Percentiles rank a stretch among this genome's conserved stretches.
Conservation (phyloP, 2,797 vertebrate species). For the Ctenopoma multispine region DNA sequence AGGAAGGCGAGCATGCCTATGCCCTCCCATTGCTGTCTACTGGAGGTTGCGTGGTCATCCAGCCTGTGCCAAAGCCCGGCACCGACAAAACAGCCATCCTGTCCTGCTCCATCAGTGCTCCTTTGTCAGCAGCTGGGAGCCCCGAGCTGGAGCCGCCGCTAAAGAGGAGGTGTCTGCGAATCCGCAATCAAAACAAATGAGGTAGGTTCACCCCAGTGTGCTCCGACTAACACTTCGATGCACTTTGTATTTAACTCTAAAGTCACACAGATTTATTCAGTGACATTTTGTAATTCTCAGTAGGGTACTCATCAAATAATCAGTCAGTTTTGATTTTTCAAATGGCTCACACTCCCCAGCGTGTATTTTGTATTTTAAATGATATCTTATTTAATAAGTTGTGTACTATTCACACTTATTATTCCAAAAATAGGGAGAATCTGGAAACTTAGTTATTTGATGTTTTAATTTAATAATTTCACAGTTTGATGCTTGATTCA, state of each 20-base stretch:
- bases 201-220: conserved; percentile 57
- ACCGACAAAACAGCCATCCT: conserved; percentile 92
- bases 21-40: conserved; percentile 94
- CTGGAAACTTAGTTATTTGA: not conserved
- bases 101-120: conserved; percentile 93
- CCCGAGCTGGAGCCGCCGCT: conserved; percentile 96
- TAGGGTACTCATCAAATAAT: conserved; percentile 33
- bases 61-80: conserved; percentile 97
- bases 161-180: conserved; percentile 99
- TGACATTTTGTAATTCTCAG: conserved; percentile 48
- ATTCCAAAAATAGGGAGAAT: conserved; percentile 1
- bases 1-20: conserved; percentile 94
- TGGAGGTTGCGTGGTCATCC: conserved; percentile 94
- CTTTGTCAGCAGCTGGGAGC: conserved; percentile 90
- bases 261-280: conserved; percentile 36
- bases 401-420: conserved; percentile 15
- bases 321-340: conserved; percentile 27
- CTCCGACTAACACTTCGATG: conserved; percentile 3
- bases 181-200: conserved; percentile 99
- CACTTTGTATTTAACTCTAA: conserved; percentile 19
- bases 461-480: conserved; percentile 8
- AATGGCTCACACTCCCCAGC: conserved; percentile 12
- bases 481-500: conserved; percentile 25
- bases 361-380: conserved; percentile 20
- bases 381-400: not conserved